Evolutionary conservation across 2,888 invertebrate genomes (phyloP), one percentile per base, ranked within the genome.

Genomic region (Lasioglossum lativentre): DNA sequence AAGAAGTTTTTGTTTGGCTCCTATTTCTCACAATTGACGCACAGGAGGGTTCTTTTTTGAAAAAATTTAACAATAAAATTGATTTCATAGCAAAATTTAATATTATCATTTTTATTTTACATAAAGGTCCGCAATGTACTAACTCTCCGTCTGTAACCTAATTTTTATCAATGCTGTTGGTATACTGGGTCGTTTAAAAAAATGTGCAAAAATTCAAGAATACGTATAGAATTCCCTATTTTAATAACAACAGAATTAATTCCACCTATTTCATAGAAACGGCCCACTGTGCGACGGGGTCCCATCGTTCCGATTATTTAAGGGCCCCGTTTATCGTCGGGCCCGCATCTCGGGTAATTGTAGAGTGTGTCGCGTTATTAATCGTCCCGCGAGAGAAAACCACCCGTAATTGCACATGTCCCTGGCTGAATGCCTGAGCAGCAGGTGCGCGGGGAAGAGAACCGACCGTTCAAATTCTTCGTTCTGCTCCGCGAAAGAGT

Each of bases 401-500:
- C 72, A 27, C 71, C 42, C 30, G 77, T 86, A 86, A 85, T 86
- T 78, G 85, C 75, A 78, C 82, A 78, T 85, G 85, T 85, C 82
- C 66, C 75, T 75, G 81, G 72, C 52, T 75, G 84, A 80, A 84
- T 84, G 71, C 86, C 74, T 78, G 73, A 75, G 71, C 81, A 59
- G 78, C 86, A 82, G 83, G 86, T 86, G 85, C 85, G 70, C n/a
- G 52, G 85, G 85, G 70, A 75, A 82, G 19, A 45, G 40, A 71
- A 56, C 23, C 52, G 78, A 40, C 70, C 70, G 82, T 80, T 82
- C 30, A 86, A 82, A 86, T 86, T 86, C 86, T 72, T 75, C 82
- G 86, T 86, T 86, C 82, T 86, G 86, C 59, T 75, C 34, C 68
- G 80, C 86, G 75, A 74, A 74, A 70, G 75, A 77, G 45, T 30